These are phyloP conservation scores for Neosalanx taihuensis DNA, from an alignment of 2,797 vertebrate species.

Conservation along the genomic window DNA sequence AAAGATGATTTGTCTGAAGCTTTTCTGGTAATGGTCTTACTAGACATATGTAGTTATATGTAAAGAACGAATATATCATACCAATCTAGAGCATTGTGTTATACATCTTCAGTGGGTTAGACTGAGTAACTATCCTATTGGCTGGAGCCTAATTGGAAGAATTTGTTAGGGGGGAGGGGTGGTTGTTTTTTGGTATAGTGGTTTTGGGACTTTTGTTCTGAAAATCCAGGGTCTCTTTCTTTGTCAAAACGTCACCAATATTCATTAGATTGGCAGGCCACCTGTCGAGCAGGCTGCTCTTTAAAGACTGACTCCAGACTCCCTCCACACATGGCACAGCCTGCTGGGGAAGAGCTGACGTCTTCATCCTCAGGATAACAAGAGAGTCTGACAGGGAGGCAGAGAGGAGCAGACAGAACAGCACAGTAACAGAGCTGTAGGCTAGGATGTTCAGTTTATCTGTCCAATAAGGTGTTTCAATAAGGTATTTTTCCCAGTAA, in stretches of 20 bases:
- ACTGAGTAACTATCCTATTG: background rate
- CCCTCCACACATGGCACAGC: constrained; percentile 56
- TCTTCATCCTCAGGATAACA: constrained; percentile 6
- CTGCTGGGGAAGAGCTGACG: constrained; percentile 16
- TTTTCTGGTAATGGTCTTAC: too few relatives aligned
- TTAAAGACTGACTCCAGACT: constrained; percentile 74
- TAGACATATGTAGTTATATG: too few relatives aligned
- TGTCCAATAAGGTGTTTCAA: constrained; percentile 14
- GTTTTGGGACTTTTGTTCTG: constrained; percentile 72
- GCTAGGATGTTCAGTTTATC: constrained; percentile 12
- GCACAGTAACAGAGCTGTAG: background rate
- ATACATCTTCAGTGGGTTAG: background rate
- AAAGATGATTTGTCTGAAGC: too few relatives aligned
- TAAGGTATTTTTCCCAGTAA: constrained; percentile 6
- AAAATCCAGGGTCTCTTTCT: constrained; percentile 59
- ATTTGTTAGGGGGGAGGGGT: background rate
- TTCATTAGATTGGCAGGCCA: constrained; percentile 75
- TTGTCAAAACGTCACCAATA: constrained; percentile 77
- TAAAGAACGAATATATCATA: too few relatives aligned
- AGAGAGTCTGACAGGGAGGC: constrained; percentile 5
- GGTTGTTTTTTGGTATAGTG: background rate
- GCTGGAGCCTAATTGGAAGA: background rate
- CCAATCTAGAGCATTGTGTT: background rate
- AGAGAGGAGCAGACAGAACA: constrained; percentile 11
- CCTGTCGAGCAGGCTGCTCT: constrained; percentile 70